These are phyloP conservation scores for Leucoraja erinaceus DNA, from an alignment of 2,113 vertebrate genomes.

Conservation along the genomic window DNA sequence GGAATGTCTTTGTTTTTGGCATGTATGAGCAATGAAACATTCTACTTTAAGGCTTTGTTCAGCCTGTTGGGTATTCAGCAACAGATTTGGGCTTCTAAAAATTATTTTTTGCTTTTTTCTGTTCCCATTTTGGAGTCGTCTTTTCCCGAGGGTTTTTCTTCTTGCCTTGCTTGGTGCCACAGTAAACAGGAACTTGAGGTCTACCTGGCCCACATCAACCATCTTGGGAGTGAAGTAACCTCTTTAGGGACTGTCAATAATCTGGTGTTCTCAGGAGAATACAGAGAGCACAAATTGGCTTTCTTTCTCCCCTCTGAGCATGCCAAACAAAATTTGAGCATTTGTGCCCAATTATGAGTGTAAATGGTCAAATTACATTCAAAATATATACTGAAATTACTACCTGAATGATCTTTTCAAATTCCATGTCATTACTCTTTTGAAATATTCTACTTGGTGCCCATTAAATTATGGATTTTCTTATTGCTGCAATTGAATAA, in stretches of 20 bases:
- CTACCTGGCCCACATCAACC: background rate
- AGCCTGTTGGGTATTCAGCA: background rate
- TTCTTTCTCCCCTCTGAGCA: background rate
- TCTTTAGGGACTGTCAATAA: background rate
- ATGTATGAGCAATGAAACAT: background rate
- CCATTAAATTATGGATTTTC: background rate
- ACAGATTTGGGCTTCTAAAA: background rate
- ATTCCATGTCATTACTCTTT: background rate
- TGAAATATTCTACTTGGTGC: background rate
- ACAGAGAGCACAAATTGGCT: background rate
- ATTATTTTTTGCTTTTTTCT: background rate
- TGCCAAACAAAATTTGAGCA: background rate
- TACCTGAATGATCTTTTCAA: background rate
- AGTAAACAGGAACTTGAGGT: slow-evolving; percentile 4
- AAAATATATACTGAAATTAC: background rate
- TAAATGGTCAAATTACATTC: background rate
- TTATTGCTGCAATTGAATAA: background rate
- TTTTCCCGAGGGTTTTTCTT: background rate
- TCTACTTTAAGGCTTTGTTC: background rate
- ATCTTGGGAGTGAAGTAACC: background rate
- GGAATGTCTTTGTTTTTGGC: background rate
- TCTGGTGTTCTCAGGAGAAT: background rate
- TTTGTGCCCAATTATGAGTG: background rate
- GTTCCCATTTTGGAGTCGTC: background rate
- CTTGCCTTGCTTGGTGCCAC: background rate